These are phyloP conservation scores for Chironomus tepperi DNA, from an alignment of 1,140 invertebrate species.

Conservation along the genomic window DNA sequence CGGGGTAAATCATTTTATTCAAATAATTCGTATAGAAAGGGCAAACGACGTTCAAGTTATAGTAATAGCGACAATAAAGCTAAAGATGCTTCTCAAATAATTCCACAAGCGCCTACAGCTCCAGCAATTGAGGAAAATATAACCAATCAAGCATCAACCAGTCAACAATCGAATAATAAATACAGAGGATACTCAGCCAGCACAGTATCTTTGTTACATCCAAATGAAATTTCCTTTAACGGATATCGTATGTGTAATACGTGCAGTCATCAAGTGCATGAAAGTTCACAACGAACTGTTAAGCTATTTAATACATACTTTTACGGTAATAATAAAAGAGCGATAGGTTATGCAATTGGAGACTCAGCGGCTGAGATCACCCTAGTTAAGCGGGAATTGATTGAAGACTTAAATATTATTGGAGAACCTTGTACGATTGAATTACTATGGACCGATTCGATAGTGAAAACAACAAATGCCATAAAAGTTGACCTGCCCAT, in stretches of 20 bases:
- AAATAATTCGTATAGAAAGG: too few species aligned
- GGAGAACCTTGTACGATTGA: background rate
- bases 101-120: too few species aligned
- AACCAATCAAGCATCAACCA: too few species aligned
- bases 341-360: background rate
- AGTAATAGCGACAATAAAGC: too few species aligned
- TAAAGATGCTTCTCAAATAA: too few species aligned
- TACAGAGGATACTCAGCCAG: background rate
- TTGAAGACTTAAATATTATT: background rate
- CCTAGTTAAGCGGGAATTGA: background rate
- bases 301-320: background rate
- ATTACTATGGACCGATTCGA: background rate
- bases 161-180: background rate
- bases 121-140: too few species aligned
- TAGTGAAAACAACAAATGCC: background rate
- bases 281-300: background rate
- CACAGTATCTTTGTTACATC: background rate
- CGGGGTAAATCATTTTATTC: too few species aligned
- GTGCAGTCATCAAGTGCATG: too few species aligned
- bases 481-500: background rate
- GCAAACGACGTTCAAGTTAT: too few species aligned
- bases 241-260: too few species aligned
- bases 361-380: background rate
- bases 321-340: background rate
- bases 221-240: too few species aligned